Conservation (phyloP, 2,797 vertebrate genomes). For the Sebastes nivosus region DNA sequence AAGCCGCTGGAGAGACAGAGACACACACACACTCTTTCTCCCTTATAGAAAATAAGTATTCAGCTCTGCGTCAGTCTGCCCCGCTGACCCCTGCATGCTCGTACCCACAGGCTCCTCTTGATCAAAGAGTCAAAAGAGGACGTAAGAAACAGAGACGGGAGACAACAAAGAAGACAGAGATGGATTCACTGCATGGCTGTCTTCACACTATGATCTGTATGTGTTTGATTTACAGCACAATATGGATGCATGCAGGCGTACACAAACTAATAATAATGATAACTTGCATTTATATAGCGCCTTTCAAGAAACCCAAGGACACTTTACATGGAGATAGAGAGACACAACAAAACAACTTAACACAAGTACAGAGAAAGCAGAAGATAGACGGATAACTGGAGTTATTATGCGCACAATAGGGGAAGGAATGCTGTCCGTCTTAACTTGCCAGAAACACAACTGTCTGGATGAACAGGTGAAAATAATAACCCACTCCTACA, state of each 20-base stretch:
- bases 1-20: neutral
- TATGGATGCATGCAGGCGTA: neutral
- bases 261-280: neutral
- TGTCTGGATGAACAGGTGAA: constrained; percentile 29
- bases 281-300: too few relatives aligned
- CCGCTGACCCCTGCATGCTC: constrained; percentile 27
- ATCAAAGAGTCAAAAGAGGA: constrained; percentile 31
- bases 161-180: constrained; percentile 17
- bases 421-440: constrained; percentile 31
- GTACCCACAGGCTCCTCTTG: neutral
- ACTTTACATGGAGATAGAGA: too few relatives aligned
- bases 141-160: neutral
- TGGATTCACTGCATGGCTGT: constrained; percentile 3
- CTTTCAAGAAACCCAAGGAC: too few relatives aligned
- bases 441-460: constrained; percentile 8
- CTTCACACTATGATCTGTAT: constrained; percentile 14
- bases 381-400: too few relatives aligned
- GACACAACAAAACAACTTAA: too few relatives aligned
- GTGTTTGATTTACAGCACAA: constrained; percentile 10
- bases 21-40: neutral
- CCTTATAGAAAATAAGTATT: neutral
- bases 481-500: neutral
- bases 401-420: neutral
- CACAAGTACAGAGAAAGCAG: too few relatives aligned
- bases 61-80: neutral